Evolutionary conservation across 92 coral and sea anemone genomes (phyloP).

Genomic region (Meandrina meandrites): DNA sequence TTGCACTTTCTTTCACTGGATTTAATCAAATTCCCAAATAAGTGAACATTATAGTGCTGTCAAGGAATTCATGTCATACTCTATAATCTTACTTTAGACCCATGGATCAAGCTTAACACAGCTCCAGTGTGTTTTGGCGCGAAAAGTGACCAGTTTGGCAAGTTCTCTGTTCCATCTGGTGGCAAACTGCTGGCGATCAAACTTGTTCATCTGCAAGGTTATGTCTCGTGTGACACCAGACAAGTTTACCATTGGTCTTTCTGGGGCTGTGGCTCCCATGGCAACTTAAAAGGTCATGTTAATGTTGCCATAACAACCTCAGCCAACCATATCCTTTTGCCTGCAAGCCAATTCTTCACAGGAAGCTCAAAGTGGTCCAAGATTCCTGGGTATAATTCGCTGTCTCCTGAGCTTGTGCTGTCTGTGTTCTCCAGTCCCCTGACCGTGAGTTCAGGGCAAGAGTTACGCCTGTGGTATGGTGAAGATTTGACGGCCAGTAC

Average conservation of each 20-base stretch:
- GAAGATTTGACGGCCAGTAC: neutral
- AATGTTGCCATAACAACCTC: neutral
- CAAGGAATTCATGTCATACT: no score
- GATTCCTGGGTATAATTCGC: neutral
- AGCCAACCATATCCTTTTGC: neutral
- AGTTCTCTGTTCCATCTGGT: neutral
- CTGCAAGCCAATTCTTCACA: neutral
- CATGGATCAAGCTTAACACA: neutral
- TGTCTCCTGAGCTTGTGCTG: neutral
- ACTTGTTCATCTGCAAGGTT: neutral
- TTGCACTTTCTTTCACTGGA: no score
- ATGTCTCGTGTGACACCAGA: neutral
- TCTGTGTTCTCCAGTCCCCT: neutral
- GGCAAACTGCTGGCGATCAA: neutral
- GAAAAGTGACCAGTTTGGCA: neutral
- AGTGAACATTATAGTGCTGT: no score
- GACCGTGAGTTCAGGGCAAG: neutral
- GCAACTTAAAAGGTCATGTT: neutral
- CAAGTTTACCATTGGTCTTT: neutral
- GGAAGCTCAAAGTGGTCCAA: neutral
- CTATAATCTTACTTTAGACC: neutral
- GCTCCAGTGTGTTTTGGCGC: neutral
- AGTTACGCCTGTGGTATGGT: constrained; percentile 7
- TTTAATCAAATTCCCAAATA: no score
- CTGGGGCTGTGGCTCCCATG: neutral